A percentile compares a stretch with the other conserved stretches of the same genome.
phyloP scores from a whole-genome alignment of 2,888 invertebrate genomes.

The Pomacea canaliculata region DNA sequence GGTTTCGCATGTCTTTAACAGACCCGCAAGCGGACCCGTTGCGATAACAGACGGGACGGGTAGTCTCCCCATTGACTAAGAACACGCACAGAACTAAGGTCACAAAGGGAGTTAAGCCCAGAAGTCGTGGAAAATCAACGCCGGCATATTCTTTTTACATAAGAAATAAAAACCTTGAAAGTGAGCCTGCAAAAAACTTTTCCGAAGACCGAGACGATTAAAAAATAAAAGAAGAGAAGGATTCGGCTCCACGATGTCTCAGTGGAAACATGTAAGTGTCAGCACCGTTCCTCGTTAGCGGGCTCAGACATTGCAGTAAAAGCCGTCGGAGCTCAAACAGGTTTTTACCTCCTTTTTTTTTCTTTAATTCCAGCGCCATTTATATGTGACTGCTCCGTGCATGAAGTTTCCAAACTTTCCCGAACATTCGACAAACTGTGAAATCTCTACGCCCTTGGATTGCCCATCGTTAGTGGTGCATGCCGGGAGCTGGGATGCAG shows the following conservation, averaged over 20 bases:
- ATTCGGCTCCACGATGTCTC: slow-evolving; percentile 25
- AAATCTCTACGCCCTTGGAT: not conserved
- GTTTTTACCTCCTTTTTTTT: not conserved
- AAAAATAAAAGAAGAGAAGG: not conserved
- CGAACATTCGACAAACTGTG: slow-evolving; percentile 6
- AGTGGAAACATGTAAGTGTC: slow-evolving; percentile 23
- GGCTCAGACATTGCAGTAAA: slow-evolving; percentile 8
- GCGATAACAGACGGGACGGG: too few relatives aligned
- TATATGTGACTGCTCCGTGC: not conserved
- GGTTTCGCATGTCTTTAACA: too few relatives aligned
- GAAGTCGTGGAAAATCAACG: slow-evolving; percentile 15
- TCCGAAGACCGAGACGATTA: too few relatives aligned
- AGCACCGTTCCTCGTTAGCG: slow-evolving; percentile 23
- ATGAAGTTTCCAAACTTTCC: not conserved
- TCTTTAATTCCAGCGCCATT: not conserved
- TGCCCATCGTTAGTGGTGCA: not conserved
- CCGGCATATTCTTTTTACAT: slow-evolving; percentile 5
- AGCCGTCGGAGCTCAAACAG: not conserved
- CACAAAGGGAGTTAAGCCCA: slow-evolving; percentile 9
- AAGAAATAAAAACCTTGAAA: too few relatives aligned
- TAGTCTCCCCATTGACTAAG: too few relatives aligned
- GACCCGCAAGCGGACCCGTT: too few relatives aligned
- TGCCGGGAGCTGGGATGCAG: not conserved
- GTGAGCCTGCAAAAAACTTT: too few relatives aligned
- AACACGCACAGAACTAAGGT: slow-evolving; percentile 5